A percentile compares a stretch with the other conserved stretches of the same genome.
phyloP scores from a whole-genome alignment of 2,888 invertebrate genomes.

The Melieria picta region DNA sequence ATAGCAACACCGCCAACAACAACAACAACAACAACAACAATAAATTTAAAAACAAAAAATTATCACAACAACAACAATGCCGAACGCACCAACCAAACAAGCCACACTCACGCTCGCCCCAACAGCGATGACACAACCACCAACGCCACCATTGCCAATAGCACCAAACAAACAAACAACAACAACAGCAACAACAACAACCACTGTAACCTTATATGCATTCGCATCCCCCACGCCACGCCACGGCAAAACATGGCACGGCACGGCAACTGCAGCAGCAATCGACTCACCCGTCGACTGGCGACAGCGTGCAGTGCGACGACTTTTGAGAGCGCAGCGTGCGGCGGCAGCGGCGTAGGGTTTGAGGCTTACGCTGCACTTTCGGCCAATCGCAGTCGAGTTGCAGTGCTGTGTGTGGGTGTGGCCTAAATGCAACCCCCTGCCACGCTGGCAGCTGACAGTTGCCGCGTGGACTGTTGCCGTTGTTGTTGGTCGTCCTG shows the following conservation, averaged over 20 bases:
- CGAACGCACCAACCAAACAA: slow-evolving; percentile 24
- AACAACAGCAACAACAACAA: no score
- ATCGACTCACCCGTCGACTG: slow-evolving; percentile 14
- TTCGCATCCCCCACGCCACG: slow-evolving; percentile 27
- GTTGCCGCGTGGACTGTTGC: neutral
- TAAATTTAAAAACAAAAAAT: slow-evolving; percentile 4
- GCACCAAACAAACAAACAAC: no score
- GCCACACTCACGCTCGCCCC: slow-evolving; percentile 39
- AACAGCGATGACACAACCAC: slow-evolving; percentile 25
- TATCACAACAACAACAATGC: slow-evolving; percentile 22
- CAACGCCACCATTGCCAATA: slow-evolving; percentile 9
- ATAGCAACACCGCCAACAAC: neutral
- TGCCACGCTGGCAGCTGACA: slow-evolving; percentile 20
- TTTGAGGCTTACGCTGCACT: slow-evolving; percentile 43
- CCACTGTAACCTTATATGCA: slow-evolving; percentile 9
- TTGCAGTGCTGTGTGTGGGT: slow-evolving; percentile 57
- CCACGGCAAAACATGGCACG: neutral
- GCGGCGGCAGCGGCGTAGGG: slow-evolving; percentile 9
- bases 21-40: no score
- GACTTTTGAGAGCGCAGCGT: slow-evolving; percentile 51
- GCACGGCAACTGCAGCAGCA: slow-evolving; percentile 6
- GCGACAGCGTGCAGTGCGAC: slow-evolving; percentile 41
- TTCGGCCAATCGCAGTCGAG: slow-evolving; percentile 61
- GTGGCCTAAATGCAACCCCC: slow-evolving; percentile 64
- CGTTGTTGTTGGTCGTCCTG: neutral